Base-by-base conservation (phyloP, 1,140 invertebrate species). In the Drosophila persimilis region DNA sequence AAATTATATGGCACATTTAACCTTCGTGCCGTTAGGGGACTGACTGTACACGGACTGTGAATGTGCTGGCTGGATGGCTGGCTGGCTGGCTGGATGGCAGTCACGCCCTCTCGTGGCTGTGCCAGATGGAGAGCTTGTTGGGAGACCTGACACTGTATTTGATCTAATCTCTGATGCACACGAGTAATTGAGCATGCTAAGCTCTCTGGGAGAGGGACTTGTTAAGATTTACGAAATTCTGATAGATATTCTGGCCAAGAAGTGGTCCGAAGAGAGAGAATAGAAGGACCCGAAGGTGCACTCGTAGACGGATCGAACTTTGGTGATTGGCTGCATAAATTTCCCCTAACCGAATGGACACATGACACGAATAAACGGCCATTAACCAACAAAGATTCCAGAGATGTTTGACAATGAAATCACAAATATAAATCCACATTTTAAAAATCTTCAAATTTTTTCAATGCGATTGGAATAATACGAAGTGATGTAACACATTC, bases 1-100 rank as follows among this genome's bases (percentile, higher is more conserved):
- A 52, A 73, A 77, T 73, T 58, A 70, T 56, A 48, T 58, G 53
- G 52, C 63, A 70, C 66, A 69, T 70, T 69, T 74, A 58, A 52
- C 72, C 50, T 62, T 47, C 66, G 48, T 72, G 67, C 66, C 59
- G 43, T 44, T 39, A 39, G 11, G 57, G 44, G 50, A 61, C 56
- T 26, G 43, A 13, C 35, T 39, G 35, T 39, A 39, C 35, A 39
- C 43, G 0, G 17, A 17, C 17, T 17, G 17, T 17, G 17, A 29
- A 29, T 22, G 17, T 39, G 24, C 24, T 20, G 15, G 15, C 15
- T 15, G 15, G 15, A 15, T 15, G 15, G 20, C 6, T 41, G 17
- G 22, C 35, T 35, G 9, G 11, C 50, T 26, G 44, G 50, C 48
- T 51, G 20, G 39, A 13, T 50, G 39, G 44, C 15, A 48, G 61